Conservation (phyloP, 2,888 invertebrate species). For the Diarsia rubi region DNA sequence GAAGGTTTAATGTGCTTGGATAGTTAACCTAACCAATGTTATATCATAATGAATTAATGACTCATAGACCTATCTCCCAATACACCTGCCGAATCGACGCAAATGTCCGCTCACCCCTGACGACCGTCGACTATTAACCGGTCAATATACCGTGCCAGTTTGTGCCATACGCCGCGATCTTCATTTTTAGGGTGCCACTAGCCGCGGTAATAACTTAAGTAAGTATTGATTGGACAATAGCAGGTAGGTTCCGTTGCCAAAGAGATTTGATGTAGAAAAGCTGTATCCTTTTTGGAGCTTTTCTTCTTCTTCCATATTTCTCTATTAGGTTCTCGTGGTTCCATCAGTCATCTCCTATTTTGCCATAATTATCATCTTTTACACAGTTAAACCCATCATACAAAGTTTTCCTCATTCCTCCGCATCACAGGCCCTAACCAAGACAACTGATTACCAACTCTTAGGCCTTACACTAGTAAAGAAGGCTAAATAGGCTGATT, state of each 20-base stretch:
- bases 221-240: slow-evolving; percentile 28
- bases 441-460: too few relatives aligned
- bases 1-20: not conserved
- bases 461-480: too few relatives aligned
- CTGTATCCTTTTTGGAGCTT: too few relatives aligned
- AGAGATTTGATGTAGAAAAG: slow-evolving; percentile 32
- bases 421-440: too few relatives aligned
- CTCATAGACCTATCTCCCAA: slow-evolving; percentile 11
- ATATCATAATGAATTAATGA: not conserved
- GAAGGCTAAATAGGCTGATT: not conserved
- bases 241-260: slow-evolving; percentile 40
- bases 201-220: slow-evolving; percentile 45
- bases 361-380: too few relatives aligned
- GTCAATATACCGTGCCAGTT: slow-evolving; percentile 77
- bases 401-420: too few relatives aligned
- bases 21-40: not conserved
- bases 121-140: slow-evolving; percentile 63
- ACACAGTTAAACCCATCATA: too few relatives aligned
- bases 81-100: slow-evolving; percentile 60
- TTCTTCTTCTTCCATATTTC: too few relatives aligned
- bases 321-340: too few relatives aligned
- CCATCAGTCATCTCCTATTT: too few relatives aligned
- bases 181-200: slow-evolving; percentile 69
- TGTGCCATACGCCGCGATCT: slow-evolving; percentile 69
- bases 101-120: slow-evolving; percentile 65